These are phyloP conservation scores for Paratrypauchen microcephalus DNA, from an alignment of 2,797 vertebrate genomes.

Conservation along the genomic window DNA sequence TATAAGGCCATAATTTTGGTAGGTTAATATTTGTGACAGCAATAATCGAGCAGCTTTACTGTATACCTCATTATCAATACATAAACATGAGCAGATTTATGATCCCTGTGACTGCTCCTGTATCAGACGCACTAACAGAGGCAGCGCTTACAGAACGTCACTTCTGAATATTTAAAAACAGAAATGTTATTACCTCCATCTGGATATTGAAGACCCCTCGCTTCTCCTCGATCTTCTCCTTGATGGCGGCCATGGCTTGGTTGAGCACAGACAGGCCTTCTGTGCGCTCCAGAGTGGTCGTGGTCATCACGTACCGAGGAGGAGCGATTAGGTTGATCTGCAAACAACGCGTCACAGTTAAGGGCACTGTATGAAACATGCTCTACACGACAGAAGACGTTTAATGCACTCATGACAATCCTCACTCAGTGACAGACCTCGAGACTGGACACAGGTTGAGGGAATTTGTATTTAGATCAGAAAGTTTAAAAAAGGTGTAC, in stretches of 20 bases:
- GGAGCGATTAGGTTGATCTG: conserved; percentile 98
- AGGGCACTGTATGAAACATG: neutral
- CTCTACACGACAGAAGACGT: neutral
- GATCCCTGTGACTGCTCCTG: too few relatives aligned
- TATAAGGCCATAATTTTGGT: too few relatives aligned
- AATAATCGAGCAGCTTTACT: too few relatives aligned
- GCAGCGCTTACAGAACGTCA: too few relatives aligned
- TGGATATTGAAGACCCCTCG: conserved; percentile 98
- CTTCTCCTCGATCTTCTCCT: conserved; percentile 98
- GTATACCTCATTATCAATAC: too few relatives aligned
- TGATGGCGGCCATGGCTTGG: conserved; percentile 98
- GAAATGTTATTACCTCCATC: conserved; percentile 86
- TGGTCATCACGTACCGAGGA: conserved; percentile 98
- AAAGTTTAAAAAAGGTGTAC: too few relatives aligned
- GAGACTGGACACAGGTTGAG: too few relatives aligned
- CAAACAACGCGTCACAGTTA: neutral
- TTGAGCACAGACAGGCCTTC: conserved; percentile 96
- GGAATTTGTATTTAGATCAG: neutral
- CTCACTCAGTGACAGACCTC: too few relatives aligned
- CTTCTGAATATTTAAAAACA: neutral
- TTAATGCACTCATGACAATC: too few relatives aligned
- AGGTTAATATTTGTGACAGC: too few relatives aligned
- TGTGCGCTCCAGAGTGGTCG: conserved; percentile 96
- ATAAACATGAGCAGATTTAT: too few relatives aligned
- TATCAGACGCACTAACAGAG: too few relatives aligned